Evolutionary conservation across 2,797 vertebrate species (phyloP), one percentile per base, ranked within the genome.

Genomic region (Dromococcyx pavoninus): DNA sequence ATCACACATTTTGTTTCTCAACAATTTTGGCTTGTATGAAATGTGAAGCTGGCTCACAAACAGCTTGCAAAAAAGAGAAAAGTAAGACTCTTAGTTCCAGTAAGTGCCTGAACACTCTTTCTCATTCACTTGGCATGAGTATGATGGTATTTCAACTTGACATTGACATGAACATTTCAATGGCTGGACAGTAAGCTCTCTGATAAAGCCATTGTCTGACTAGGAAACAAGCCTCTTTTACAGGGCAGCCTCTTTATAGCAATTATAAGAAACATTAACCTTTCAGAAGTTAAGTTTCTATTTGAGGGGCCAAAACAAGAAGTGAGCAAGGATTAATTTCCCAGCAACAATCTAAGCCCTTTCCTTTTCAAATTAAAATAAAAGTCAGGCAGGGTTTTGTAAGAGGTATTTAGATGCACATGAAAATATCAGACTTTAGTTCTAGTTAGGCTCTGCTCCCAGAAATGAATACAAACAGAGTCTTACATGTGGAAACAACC

Each of bases 201-300:
- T 58, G 80, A 94, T 95, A 94, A 96, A 95, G 48, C 39, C 23
- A 27, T 80, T 94, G 72, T 89, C 85, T 88, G 53, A 66, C 51
- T 83, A 69, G 73, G 37, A 84, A 89, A 93, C 60, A 51, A 91
- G 86, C 32, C 17, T 85, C 22, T 94, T 21, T 24, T 64, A 74
- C 67, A 84, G n/a, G 61, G 37, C 27, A 90, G 17, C 17, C 43
- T 90, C 93, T 95, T 94, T 80, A 64, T 41, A 82, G 50, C 79
- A 88, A 90, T 80, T 91, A 83, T 13, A 93, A 70, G 87, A 93
- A 96, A 95, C 97, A 94, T 76, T 86, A 96, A 92, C 79, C 89
- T 89, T 96, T 95, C 46, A 82, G 41, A 96, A 95, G 85, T 73
- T 94, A 93, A 73, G 41, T 78, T 95, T 75, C 53, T 93, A 56